Conservation (phyloP, 2,888 invertebrate species). For the Lasioglossum zephyrum region DNA sequence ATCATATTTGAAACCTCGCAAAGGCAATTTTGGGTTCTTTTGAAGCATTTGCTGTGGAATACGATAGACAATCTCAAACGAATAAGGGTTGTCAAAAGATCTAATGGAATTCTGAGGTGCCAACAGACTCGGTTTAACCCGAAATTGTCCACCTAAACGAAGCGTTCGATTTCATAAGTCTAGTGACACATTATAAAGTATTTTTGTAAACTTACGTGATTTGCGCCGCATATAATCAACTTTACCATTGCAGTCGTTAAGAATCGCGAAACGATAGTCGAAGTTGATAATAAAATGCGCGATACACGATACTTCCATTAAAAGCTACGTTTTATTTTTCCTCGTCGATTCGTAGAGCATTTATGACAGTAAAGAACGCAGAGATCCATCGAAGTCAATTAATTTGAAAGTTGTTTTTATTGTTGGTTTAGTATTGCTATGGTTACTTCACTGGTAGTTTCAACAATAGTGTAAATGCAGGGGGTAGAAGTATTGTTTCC, state of each 20-base stretch:
- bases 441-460: constrained; percentile 5
- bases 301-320: constrained; percentile 9
- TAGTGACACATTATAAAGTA: background rate
- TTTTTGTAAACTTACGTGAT: constrained; percentile 5
- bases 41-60: too few species aligned
- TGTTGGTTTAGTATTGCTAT: background rate
- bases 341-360: constrained; percentile 18
- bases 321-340: constrained; percentile 36
- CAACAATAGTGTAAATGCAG: constrained; percentile 19
- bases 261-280: background rate
- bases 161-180: background rate
- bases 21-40: too few species aligned
- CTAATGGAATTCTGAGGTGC: too few species aligned
- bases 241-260: background rate
- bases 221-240: background rate
- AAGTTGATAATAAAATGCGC: constrained; percentile 1
- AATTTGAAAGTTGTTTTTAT: background rate
- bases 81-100: too few species aligned
- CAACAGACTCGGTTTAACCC: background rate
- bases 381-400: background rate
- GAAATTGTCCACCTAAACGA: background rate
- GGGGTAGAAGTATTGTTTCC: background rate
- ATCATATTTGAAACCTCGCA: background rate
- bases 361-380: constrained; percentile 13
- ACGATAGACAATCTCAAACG: too few species aligned